These are phyloP conservation scores for Drosophila ustulata DNA, from an alignment of 2,888 invertebrate genomes.

Conservation along the genomic window DNA sequence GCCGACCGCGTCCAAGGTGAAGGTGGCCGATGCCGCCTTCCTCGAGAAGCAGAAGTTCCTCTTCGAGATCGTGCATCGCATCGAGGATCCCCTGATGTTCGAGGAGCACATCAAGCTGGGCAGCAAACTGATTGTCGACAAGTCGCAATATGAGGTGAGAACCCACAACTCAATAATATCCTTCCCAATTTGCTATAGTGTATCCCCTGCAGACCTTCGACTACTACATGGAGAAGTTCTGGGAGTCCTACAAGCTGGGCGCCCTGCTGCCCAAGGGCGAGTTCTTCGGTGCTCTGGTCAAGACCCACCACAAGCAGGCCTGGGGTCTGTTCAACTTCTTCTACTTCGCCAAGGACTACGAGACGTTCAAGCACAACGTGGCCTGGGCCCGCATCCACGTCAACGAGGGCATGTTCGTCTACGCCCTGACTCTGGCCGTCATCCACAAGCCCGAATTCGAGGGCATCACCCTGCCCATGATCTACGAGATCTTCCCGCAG, in stretches of 20 bases:
- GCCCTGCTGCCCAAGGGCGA: slow-evolving; percentile 87
- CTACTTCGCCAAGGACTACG: slow-evolving; percentile 89
- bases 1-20: slow-evolving; percentile 61
- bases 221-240: slow-evolving; percentile 77
- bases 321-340: slow-evolving; percentile 88
- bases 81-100: slow-evolving; percentile 75
- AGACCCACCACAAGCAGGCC: slow-evolving; percentile 86
- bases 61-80: slow-evolving; percentile 72
- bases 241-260: slow-evolving; percentile 75
- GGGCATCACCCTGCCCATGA: slow-evolving; percentile 89
- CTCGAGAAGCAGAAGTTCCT: slow-evolving; percentile 78
- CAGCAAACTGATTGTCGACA: slow-evolving; percentile 66
- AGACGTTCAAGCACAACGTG: slow-evolving; percentile 89
- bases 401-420: slow-evolving; percentile 91
- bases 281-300: slow-evolving; percentile 86
- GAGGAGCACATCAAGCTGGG: slow-evolving; percentile 78
- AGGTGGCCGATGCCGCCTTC: slow-evolving; percentile 72
- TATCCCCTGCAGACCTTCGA: slow-evolving; percentile 62
- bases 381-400: slow-evolving; percentile 89
- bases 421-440: slow-evolving; percentile 89
- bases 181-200: neutral
- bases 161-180: neutral
- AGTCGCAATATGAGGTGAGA: slow-evolving; percentile 70
- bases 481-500: slow-evolving; percentile 92
- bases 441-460: slow-evolving; percentile 89